These are phyloP conservation scores for Pholis gunnellus DNA, from an alignment of 2,113 vertebrate genomes.

Conservation along the genomic window DNA sequence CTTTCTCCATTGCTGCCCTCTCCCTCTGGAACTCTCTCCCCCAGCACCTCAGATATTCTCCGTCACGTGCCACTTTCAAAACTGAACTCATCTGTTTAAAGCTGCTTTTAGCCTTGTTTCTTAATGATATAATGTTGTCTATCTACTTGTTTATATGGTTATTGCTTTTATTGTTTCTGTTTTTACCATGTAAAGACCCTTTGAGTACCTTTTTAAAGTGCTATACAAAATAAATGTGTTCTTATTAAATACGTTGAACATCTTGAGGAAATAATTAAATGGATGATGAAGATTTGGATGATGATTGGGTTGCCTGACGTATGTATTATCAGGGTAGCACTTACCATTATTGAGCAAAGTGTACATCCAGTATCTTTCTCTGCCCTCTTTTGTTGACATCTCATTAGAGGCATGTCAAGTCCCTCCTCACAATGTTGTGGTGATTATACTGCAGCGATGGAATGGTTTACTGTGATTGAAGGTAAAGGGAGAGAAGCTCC, in stretches of 20 bases:
- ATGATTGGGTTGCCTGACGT: slow-evolving; percentile 34
- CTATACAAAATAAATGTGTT: no score
- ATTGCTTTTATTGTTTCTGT: no score
- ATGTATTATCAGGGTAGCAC: slow-evolving; percentile 24
- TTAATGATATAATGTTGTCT: no score
- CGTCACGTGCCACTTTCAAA: no score
- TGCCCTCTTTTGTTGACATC: slow-evolving; percentile 51
- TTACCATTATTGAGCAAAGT: slow-evolving; percentile 36
- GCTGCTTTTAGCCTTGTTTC: no score
- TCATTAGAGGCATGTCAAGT: slow-evolving; percentile 64
- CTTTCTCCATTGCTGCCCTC: no score
- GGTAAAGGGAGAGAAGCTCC: slow-evolving; percentile 15
- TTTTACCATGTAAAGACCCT: no score
- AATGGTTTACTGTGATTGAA: slow-evolving; percentile 41
- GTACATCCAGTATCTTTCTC: slow-evolving; percentile 28
- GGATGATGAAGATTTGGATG: slow-evolving; percentile 18
- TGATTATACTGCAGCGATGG: slow-evolving; percentile 54
- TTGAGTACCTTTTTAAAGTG: no score
- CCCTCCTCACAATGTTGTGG: slow-evolving; percentile 29
- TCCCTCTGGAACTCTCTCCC: no score
- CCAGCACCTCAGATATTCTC: no score
- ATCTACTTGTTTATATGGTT: no score
- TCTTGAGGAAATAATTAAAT: slow-evolving; percentile 45
- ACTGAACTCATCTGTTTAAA: no score
- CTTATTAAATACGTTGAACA: slow-evolving; percentile 3